Conservation (phyloP, 1,140 invertebrate species). For the Brachionus rubens region DNA sequence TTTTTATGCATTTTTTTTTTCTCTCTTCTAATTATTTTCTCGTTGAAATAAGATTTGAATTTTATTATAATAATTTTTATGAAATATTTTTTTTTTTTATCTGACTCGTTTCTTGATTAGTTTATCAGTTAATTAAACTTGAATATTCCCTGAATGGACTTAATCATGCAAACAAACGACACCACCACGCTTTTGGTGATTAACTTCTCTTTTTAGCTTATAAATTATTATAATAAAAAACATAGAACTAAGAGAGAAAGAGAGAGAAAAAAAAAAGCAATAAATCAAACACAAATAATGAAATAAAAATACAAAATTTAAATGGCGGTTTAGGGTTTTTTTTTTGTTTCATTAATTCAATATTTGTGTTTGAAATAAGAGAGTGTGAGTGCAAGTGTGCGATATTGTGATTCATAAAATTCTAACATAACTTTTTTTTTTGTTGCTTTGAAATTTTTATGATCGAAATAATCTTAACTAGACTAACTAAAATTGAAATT, state of each 20-base stretch:
- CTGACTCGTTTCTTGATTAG: too few species aligned
- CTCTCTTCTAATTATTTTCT: too few species aligned
- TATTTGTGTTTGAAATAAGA: neutral
- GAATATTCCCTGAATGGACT: neutral
- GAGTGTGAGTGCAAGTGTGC: too few species aligned
- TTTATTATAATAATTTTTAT: constrained; percentile 23
- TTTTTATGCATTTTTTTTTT: neutral
- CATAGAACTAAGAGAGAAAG: too few species aligned
- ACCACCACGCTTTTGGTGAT: neutral
- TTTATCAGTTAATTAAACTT: too few species aligned
- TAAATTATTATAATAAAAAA: constrained; percentile 26
- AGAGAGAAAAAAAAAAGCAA: neutral
- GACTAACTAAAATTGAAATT: too few species aligned
- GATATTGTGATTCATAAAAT: too few species aligned
- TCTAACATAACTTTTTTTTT: too few species aligned
- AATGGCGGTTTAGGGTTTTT: neutral
- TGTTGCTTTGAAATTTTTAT: too few species aligned
- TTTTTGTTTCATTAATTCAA: neutral
- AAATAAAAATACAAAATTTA: neutral
- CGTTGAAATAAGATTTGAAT: constrained; percentile 30
- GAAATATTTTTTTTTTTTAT: neutral
- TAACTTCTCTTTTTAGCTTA: neutral
- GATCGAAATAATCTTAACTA: too few species aligned
- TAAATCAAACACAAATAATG: constrained; percentile 16
- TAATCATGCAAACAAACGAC: neutral